phyloP scores from a whole-genome alignment of 2,888 invertebrate species.

The Dasypogon diadema region DNA sequence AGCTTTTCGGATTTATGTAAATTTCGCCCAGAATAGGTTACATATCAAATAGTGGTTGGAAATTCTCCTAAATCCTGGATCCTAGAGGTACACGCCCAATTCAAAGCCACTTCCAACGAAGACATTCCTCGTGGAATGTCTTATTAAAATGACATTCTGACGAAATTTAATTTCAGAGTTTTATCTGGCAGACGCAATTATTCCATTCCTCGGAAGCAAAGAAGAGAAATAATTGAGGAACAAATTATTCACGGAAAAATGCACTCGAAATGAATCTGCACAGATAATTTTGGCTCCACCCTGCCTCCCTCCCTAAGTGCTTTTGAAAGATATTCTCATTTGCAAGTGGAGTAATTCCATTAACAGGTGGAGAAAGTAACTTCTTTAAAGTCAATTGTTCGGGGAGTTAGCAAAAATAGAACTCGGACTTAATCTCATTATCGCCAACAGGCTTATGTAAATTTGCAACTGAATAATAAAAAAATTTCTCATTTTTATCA shows the following conservation, averaged over 20 bases:
- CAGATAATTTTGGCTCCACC: slow-evolving; percentile 6
- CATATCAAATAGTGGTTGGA: neutral
- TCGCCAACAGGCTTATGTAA: neutral
- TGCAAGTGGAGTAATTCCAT: too few species aligned
- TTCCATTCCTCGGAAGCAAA: neutral
- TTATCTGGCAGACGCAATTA: neutral
- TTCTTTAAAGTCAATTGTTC: neutral
- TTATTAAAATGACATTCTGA: neutral
- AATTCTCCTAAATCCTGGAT: too few species aligned
- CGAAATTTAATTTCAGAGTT: slow-evolving; percentile 26
- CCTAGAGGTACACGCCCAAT: neutral
- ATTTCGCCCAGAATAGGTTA: neutral
- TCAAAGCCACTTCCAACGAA: neutral
- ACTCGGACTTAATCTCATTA: neutral
- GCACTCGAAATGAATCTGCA: slow-evolving; percentile 1
- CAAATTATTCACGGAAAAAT: slow-evolving; percentile 32
- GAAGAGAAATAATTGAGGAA: slow-evolving; percentile 13
- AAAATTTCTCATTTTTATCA: neutral
- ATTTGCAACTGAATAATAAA: neutral
- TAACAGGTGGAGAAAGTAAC: too few species aligned
- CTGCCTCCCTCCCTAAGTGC: too few species aligned
- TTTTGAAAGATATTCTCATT: too few species aligned
- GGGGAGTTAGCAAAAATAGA: neutral
- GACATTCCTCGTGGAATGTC: neutral
- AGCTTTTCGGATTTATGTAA: slow-evolving; percentile 9